Percentiles rank a stretch among this genome's conserved stretches.
These are phyloP conservation scores for Heliconius aoede DNA, from an alignment of 2,888 invertebrate species.

Conservation along the genomic window DNA sequence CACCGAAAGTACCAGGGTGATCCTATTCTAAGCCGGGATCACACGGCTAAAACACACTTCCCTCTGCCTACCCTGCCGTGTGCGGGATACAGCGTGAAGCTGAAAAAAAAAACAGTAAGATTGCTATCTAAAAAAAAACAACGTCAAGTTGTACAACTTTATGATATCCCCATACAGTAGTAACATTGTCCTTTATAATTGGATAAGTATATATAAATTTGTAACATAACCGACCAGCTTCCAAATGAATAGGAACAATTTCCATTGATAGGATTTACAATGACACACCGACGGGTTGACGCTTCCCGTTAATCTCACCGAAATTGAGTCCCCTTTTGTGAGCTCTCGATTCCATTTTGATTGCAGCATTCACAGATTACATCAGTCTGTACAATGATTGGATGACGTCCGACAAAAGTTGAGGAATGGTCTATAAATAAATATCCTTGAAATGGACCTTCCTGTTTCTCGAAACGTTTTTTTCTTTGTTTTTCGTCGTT, in stretches of 20 bases:
- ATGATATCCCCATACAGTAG: neutral
- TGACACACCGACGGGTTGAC: conserved; percentile 58
- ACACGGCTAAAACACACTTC: too few species aligned
- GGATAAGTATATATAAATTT: neutral
- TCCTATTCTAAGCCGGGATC: too few species aligned
- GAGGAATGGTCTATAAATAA: conserved; percentile 4
- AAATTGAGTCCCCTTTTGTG: conserved; percentile 61
- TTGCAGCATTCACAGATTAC: conserved; percentile 53
- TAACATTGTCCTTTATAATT: neutral
- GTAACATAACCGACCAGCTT: conserved; percentile 31
- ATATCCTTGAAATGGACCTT: neutral
- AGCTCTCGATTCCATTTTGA: conserved; percentile 53
- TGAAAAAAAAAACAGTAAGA: too few species aligned
- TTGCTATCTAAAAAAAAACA: neutral
- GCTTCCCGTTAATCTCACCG: conserved; percentile 63
- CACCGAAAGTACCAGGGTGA: too few species aligned
- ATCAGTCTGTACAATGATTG: conserved; percentile 46
- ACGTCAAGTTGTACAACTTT: neutral
- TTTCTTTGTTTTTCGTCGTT: neutral
- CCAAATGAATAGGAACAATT: conserved; percentile 61
- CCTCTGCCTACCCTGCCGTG: too few species aligned
- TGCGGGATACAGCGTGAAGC: too few species aligned
- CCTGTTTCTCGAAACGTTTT: neutral
- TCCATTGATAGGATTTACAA: conserved; percentile 63
- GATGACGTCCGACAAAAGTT: conserved; percentile 24